Conservation (phyloP, 2,888 invertebrate species). For the Lepas anatifera region DNA sequence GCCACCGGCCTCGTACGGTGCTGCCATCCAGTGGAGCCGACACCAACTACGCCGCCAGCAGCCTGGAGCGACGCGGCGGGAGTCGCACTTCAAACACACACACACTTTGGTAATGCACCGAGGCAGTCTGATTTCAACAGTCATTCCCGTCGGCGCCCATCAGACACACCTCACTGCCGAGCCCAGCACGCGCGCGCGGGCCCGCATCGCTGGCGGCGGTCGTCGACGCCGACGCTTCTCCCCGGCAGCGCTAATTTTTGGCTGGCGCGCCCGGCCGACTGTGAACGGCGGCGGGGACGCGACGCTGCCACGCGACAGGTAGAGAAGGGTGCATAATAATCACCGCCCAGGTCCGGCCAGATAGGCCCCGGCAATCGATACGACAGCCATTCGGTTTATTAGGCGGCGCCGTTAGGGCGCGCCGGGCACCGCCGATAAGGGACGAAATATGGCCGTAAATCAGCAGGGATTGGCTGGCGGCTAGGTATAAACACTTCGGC, state of each 20-base stretch:
- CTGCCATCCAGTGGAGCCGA: too few species aligned
- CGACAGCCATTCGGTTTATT: not conserved
- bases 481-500: conserved; percentile 6
- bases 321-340: conserved; percentile 11
- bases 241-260: too few species aligned
- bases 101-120: not conserved
- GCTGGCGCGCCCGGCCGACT: not conserved
- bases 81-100: not conserved
- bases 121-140: not conserved
- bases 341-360: not conserved
- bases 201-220: not conserved
- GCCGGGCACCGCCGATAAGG: conserved; percentile 1
- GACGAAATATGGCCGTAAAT: conserved; percentile 12
- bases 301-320: not conserved
- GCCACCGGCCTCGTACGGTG: not conserved
- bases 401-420: not conserved
- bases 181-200: not conserved
- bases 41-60: not conserved
- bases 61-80: too few species aligned
- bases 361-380: not conserved
- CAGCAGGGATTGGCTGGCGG: not conserved
- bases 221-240: too few species aligned
- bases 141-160: not conserved
- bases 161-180: not conserved
- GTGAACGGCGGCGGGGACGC: not conserved